Conservation (phyloP, 2,113 vertebrate genomes). For the Hyperopisus bebe region DNA sequence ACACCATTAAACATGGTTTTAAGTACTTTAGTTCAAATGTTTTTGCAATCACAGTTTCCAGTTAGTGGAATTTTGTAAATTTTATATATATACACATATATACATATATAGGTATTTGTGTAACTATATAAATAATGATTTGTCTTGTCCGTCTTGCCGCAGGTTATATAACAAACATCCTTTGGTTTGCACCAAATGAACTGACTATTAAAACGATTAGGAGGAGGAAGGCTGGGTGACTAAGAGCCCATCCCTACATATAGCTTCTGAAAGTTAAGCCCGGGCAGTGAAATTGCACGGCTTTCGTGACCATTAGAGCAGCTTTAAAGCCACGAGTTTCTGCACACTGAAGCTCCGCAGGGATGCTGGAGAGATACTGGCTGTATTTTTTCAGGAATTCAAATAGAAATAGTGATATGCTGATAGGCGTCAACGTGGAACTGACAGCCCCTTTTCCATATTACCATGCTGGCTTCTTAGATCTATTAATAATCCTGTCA, state of each 20-base stretch:
- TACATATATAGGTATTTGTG: neutral
- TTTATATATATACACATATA: neutral
- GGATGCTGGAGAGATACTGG: neutral
- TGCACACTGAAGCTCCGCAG: neutral
- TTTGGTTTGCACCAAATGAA: neutral
- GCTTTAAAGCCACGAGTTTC: neutral
- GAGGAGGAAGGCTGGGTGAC: neutral
- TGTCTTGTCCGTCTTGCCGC: neutral
- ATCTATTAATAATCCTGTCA: constrained; percentile 54
- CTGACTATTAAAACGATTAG: neutral
- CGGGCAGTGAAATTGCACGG: neutral
- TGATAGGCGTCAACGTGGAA: neutral
- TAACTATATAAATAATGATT: neutral
- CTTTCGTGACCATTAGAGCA: neutral
- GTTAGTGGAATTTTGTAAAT: neutral
- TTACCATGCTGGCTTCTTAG: constrained; percentile 24
- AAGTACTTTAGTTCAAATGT: neutral
- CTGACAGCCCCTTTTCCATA: neutral
- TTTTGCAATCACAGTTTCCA: neutral
- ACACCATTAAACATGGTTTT: neutral
- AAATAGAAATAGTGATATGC: neutral
- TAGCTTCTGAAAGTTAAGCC: neutral
- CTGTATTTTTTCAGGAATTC: neutral
- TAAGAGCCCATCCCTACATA: neutral
- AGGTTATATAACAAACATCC: neutral